phyloP scores from a whole-genome alignment of 2,888 invertebrate species.

The Apodemia duryi region DNA sequence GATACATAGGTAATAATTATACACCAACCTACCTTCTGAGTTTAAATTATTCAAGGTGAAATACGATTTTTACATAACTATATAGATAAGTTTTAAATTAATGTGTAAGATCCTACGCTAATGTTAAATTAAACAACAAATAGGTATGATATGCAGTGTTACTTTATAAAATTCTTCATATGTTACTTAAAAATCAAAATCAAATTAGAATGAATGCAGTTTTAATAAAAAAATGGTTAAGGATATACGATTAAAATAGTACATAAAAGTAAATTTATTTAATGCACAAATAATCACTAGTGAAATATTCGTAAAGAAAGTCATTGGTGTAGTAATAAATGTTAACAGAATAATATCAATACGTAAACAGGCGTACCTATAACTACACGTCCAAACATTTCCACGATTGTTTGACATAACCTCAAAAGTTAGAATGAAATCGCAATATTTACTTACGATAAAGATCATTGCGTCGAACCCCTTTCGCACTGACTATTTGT shows the following conservation, averaged over 20 bases:
- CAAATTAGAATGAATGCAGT: too few relatives aligned
- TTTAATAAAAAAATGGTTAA: too few relatives aligned
- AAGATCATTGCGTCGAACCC: constrained; percentile 63
- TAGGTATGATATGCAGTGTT: too few relatives aligned
- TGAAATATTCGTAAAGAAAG: neutral
- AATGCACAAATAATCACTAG: neutral
- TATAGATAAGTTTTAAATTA: too few relatives aligned
- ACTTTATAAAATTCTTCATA: too few relatives aligned
- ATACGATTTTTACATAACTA: neutral
- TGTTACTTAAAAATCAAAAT: too few relatives aligned
- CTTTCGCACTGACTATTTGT: constrained; percentile 70
- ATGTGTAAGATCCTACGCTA: too few relatives aligned
- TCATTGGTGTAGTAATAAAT: neutral
- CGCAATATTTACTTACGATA: constrained; percentile 57
- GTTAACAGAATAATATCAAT: neutral
- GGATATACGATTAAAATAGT: too few relatives aligned
- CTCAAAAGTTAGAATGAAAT: constrained; percentile 56
- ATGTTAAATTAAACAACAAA: too few relatives aligned
- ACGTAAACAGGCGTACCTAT: neutral
- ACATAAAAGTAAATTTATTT: too few relatives aligned
- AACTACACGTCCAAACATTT: constrained; percentile 21
- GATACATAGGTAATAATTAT: neutral
- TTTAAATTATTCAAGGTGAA: constrained; percentile 6
- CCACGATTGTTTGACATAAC: constrained; percentile 52
- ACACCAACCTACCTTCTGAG: neutral